Percentiles rank a stretch among this genome's conserved stretches.
Conservation (phyloP, 1,140 invertebrate genomes). For the Drosophila paulistorum region DNA sequence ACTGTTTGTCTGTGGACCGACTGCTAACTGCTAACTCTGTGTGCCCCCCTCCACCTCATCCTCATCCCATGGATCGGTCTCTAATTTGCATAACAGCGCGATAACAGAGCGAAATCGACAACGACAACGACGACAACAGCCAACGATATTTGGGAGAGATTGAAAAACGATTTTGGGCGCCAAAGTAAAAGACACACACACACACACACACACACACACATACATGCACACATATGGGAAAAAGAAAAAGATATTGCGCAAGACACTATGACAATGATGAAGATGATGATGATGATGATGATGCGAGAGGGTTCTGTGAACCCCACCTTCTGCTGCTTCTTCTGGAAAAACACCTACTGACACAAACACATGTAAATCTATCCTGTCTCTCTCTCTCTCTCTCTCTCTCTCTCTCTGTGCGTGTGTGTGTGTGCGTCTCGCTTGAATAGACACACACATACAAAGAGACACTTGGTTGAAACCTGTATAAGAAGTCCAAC, state of each 20-base stretch:
- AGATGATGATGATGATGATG: slow-evolving; percentile 10
- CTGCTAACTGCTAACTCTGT: not conserved
- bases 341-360: slow-evolving; percentile 12
- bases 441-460: not conserved
- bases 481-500: slow-evolving; percentile 8
- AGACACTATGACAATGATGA: slow-evolving; percentile 1
- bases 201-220: not conserved
- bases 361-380: slow-evolving; percentile 4
- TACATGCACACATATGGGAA: not conserved
- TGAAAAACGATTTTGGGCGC: slow-evolving; percentile 16
- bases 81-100: slow-evolving; percentile 30
- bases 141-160: slow-evolving; percentile 8
- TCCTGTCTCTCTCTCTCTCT: not conserved
- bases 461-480: not conserved
- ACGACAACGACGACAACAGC: not conserved
- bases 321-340: slow-evolving; percentile 4
- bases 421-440: not conserved
- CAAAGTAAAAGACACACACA: slow-evolving; percentile 15
- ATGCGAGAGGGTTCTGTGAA: slow-evolving; percentile 10
- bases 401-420: not conserved
- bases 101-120: slow-evolving; percentile 24
- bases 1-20: not conserved
- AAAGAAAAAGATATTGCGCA: slow-evolving; percentile 2
- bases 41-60: not conserved
- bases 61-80: not conserved